A percentile compares a stretch with the other conserved stretches of the same genome.
Evolutionary conservation across 2,113 vertebrate genomes (phyloP).

Genomic region (Bungarus multicinctus): DNA sequence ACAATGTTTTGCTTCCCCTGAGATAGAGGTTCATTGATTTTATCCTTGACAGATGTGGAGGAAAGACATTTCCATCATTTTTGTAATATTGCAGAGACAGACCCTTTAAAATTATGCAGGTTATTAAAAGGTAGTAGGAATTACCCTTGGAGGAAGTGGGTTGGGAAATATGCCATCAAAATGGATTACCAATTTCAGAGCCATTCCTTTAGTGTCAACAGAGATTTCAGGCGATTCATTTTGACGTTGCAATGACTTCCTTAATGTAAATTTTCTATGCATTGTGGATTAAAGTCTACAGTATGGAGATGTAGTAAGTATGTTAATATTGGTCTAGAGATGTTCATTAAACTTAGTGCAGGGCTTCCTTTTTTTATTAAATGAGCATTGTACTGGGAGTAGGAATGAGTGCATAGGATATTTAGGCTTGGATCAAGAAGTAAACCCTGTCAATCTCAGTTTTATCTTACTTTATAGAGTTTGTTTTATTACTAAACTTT

Average conservation of each 20-base stretch:
- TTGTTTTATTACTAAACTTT: neutral
- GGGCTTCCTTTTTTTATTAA: conserved; percentile 30
- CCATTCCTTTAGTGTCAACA: conserved; percentile 22
- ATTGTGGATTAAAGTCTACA: neutral
- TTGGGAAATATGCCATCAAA: conserved; percentile 26
- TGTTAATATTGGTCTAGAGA: conserved; percentile 16
- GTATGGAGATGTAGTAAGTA: conserved; percentile 11
- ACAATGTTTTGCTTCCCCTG: neutral
- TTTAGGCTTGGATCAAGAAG: neutral
- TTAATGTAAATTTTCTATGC: neutral
- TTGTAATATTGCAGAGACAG: conserved; percentile 36
- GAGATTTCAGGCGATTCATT: conserved; percentile 13
- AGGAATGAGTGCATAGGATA: neutral
- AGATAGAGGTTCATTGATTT: conserved; percentile 43
- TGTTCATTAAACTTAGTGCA: conserved; percentile 35
- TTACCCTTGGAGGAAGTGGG: conserved; percentile 32
- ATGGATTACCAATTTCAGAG: neutral
- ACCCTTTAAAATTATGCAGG: conserved; percentile 50
- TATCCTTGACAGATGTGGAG: conserved; percentile 35
- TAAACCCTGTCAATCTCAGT: neutral
- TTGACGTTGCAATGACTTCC: conserved; percentile 22
- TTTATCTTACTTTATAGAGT: neutral
- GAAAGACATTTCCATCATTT: conserved; percentile 42
- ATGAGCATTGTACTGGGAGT: neutral
- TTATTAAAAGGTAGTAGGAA: conserved; percentile 46